These are phyloP conservation scores for Barbus barbus DNA, from an alignment of 2,113 vertebrate genomes.

Conservation along the genomic window DNA sequence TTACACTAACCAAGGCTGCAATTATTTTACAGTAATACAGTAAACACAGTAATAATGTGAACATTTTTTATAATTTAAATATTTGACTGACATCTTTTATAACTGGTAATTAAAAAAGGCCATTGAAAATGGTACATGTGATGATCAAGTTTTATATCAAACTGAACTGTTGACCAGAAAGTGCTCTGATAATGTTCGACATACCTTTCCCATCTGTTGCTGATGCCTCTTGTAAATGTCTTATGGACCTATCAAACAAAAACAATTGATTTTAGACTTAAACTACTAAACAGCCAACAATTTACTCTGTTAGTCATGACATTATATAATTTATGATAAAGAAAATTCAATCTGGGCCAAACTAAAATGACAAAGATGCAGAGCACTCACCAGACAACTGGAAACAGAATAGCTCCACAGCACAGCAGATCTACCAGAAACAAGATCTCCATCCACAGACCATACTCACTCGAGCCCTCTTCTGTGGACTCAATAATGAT, in stretches of 20 bases:
- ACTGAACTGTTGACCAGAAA: neutral
- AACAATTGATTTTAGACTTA: neutral
- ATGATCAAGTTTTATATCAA: neutral
- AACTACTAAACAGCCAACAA: neutral
- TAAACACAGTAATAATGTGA: too few species aligned
- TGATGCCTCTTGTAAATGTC: slow-evolving; percentile 87
- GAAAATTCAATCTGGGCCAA: neutral
- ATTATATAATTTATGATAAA: neutral
- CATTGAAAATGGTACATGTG: neutral
- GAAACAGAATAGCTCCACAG: slow-evolving; percentile 88
- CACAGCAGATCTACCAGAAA: slow-evolving; percentile 87
- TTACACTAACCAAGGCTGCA: too few species aligned
- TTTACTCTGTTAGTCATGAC: neutral
- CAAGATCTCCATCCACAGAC: slow-evolving; percentile 85
- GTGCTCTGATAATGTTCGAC: neutral
- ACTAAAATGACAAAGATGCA: neutral
- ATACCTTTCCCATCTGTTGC: slow-evolving; percentile 88
- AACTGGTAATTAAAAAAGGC: neutral
- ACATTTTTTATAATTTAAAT: too few species aligned
- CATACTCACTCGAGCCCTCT: slow-evolving; percentile 82
- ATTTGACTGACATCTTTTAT: neutral
- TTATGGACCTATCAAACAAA: slow-evolving; percentile 79
- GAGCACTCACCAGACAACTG: slow-evolving; percentile 82
- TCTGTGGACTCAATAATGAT: slow-evolving; percentile 89
- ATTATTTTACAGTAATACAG: too few species aligned